These are phyloP conservation scores for Prunella himalayana DNA, from an alignment of 2,113 vertebrate species.

Conservation along the genomic window DNA sequence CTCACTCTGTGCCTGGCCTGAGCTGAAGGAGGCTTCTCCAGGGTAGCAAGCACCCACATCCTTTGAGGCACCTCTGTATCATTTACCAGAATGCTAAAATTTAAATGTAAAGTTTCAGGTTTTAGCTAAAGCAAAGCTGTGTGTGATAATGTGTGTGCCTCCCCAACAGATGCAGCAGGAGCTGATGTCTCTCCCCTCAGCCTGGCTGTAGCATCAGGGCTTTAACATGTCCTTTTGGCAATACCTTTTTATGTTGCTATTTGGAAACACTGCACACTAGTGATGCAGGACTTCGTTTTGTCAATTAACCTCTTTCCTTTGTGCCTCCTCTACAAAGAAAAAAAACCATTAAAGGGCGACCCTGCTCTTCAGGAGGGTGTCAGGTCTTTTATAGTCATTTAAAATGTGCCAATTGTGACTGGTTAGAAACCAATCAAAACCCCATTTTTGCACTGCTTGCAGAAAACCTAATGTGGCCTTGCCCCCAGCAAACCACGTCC, in stretches of 20 bases:
- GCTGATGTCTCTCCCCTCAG: not conserved
- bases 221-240: not conserved
- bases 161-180: not conserved
- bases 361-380: not conserved
- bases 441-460: not conserved
- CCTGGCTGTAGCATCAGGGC: not conserved
- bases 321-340: not conserved
- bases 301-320: slow-evolving; percentile 45
- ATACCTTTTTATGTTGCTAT: not conserved
- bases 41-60: not conserved
- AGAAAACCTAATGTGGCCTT: not conserved
- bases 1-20: not conserved
- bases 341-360: not conserved
- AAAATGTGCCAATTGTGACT: not conserved
- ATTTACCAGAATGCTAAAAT: not conserved
- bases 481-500: not conserved
- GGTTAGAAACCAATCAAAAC: not conserved
- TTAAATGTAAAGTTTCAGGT: not conserved
- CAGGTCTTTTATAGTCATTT: not conserved
- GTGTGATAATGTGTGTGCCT: not conserved
- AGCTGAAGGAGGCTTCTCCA: slow-evolving; percentile 11
- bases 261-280: not conserved
- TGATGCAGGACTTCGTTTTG: not conserved
- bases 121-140: not conserved
- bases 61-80: not conserved